Percentiles rank a stretch among this genome's conserved stretches.
Conservation (phyloP, 1,140 invertebrate genomes). For the Drosophila hydei region DNA sequence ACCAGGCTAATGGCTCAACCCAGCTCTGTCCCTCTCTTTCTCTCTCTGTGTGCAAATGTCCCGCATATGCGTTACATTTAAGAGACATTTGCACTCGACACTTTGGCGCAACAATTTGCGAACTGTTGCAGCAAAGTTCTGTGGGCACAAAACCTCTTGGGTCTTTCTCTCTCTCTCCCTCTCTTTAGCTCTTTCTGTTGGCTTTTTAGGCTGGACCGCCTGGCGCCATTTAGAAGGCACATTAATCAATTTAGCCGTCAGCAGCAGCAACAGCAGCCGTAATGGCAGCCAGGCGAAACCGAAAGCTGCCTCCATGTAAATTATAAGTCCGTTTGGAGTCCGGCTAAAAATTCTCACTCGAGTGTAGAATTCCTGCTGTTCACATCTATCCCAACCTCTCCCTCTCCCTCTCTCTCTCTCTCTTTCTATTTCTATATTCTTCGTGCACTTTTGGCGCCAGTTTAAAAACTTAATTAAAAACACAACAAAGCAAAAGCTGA, state of each 20-base stretch:
- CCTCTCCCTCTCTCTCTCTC: too few relatives aligned
- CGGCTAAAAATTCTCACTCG: neutral
- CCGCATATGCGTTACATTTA: constrained; percentile 7
- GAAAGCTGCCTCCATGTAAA: constrained; percentile 63
- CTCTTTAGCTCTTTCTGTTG: neutral
- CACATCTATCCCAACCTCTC: too few relatives aligned
- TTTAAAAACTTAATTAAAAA: constrained; percentile 81
- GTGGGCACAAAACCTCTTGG: constrained; percentile 19
- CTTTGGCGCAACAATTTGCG: constrained; percentile 68
- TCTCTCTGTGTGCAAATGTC: neutral
- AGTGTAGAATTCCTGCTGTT: constrained; percentile 5
- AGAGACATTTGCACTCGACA: constrained; percentile 63
- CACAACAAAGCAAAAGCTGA: constrained; percentile 69
- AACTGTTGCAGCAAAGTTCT: constrained; percentile 54
- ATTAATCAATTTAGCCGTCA: constrained; percentile 75
- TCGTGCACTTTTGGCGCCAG: constrained; percentile 68
- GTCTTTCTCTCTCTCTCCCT: neutral
- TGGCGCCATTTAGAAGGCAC: constrained; percentile 76
- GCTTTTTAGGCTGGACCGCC: constrained; percentile 13
- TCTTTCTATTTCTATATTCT: constrained; percentile 5
- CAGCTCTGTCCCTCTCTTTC: neutral
- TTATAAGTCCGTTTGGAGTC: constrained; percentile 30
- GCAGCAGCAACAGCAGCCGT: constrained; percentile 42
- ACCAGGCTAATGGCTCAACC: constrained; percentile 15
- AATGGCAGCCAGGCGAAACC: constrained; percentile 66